Base-by-base conservation (phyloP, 2,888 invertebrate genomes). In the Mactromeris polynyma region DNA sequence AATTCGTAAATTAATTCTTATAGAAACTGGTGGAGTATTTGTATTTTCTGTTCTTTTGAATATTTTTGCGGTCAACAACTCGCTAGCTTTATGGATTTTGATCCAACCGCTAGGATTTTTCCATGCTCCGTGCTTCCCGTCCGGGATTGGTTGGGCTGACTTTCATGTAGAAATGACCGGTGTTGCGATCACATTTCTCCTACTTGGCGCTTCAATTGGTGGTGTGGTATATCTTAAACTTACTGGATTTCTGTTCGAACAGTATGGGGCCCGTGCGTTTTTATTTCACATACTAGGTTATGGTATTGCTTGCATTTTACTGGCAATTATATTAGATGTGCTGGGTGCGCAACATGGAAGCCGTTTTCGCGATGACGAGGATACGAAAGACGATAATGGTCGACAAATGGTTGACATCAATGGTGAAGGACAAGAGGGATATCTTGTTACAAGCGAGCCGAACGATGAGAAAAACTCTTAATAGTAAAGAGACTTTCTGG, bases 121-220 rank as follows among this genome's bases (percentile, higher is more conserved):
- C 83, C 91, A 93, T 19, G 93, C 94, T 0, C 93, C 93, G 0
- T 87, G 93, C 19, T 94, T 94, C 77, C 95, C 95, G 0, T 90
- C 93, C 14, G 94, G 94, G 19, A 93, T 94, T 11, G 93, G 93
- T 0, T 95, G 95, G 95, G 93, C 91, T 0, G 93, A 95, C 77
- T 93, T 81, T 54, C 93, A 94, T 73, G 83, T 94, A 7, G 89
- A 93, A 33, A 93, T 95, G 92, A 94, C 94, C 9, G 93, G 94
- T 9, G 87, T 93, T 58, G 94, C 92, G 2, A 93, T 94, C 17
- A 94, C 93, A 36, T 90, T 94, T 42, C 81, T 93, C 1, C 88
- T 94, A 2, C 81, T 93, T 1, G 95, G 94, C 11, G 93, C 92
- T 0, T 92, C 93, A 9, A 36, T 90, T 2, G 95, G 95, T 2